Percentiles rank a stretch among this genome's conserved stretches.
These are phyloP conservation scores for Carassius gibelio DNA, from an alignment of 2,113 vertebrate genomes.

Conservation along the genomic window DNA sequence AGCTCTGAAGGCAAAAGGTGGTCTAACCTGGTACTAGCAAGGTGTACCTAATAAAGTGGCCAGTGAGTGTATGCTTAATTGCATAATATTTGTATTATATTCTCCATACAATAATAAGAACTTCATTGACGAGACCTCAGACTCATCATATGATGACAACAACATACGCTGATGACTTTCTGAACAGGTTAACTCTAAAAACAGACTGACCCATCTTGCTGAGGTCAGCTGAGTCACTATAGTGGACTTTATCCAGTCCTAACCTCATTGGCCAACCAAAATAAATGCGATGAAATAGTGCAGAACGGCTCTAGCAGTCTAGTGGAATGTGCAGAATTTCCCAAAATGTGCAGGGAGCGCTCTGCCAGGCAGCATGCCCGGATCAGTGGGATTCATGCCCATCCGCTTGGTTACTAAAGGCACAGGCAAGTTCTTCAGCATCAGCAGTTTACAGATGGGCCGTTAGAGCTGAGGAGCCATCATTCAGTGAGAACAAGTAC, in stretches of 20 bases:
- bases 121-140: too few relatives aligned
- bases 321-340: conserved; percentile 55
- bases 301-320: conserved; percentile 31
- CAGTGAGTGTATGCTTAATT: not conserved
- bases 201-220: not conserved
- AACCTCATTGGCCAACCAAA: conserved; percentile 13
- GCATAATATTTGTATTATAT: not conserved
- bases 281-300: conserved; percentile 36
- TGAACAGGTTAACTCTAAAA: not conserved
- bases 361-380: conserved; percentile 46
- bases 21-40: too few relatives aligned
- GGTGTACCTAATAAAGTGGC: too few relatives aligned
- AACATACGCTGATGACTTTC: not conserved
- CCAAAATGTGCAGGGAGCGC: conserved; percentile 39
- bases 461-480: not conserved
- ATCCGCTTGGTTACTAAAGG: not conserved
- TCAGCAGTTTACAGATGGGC: not conserved
- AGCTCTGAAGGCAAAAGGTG: too few relatives aligned
- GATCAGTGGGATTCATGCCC: conserved; percentile 34
- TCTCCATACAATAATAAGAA: too few relatives aligned
- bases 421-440: conserved; percentile 17
- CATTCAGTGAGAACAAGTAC: not conserved
- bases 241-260: not conserved
- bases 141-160: too few relatives aligned
- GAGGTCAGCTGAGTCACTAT: not conserved